Evolutionary conservation across 1,140 invertebrate genomes (phyloP).

Genomic region (Aphidius ervi): DNA sequence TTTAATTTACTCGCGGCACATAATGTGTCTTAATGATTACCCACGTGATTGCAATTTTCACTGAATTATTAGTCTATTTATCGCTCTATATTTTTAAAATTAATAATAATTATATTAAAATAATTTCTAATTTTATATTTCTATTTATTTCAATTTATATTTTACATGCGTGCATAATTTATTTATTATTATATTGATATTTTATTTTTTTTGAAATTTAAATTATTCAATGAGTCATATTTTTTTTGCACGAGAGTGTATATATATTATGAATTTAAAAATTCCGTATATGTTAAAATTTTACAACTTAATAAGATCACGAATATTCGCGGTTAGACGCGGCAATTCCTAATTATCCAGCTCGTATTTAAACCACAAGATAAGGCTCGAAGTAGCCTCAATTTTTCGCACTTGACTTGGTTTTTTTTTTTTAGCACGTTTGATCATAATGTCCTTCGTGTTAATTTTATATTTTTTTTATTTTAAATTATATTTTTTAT

Average conservation of each 20-base stretch:
- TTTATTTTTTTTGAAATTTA: not conserved
- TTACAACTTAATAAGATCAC: conserved; percentile 47
- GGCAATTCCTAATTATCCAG: conserved; percentile 33
- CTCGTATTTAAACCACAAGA: conserved; percentile 5
- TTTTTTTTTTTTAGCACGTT: not conserved
- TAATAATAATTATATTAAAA: no score
- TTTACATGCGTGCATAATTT: no score
- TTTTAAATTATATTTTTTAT: conserved; percentile 3
- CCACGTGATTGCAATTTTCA: conserved; percentile 3
- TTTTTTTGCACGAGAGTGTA: not conserved
- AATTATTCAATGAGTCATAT: conserved; percentile 5
- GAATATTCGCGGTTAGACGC: conserved; percentile 48
- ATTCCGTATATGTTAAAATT: not conserved
- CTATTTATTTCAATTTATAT: no score
- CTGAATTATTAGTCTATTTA: not conserved
- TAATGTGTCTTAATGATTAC: conserved; percentile 1
- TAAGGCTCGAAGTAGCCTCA: conserved; percentile 12
- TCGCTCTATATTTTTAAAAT: not conserved
- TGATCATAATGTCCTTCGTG: conserved; percentile 10
- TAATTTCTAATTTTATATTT: no score
- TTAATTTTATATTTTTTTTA: conserved; percentile 6
- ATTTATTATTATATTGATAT: not conserved
- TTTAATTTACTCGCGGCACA: not conserved
- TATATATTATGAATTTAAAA: not conserved
- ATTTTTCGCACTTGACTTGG: conserved; percentile 13